Conservation (phyloP, 2,113 vertebrate genomes). For the Tretioscincus oriximinensis region DNA sequence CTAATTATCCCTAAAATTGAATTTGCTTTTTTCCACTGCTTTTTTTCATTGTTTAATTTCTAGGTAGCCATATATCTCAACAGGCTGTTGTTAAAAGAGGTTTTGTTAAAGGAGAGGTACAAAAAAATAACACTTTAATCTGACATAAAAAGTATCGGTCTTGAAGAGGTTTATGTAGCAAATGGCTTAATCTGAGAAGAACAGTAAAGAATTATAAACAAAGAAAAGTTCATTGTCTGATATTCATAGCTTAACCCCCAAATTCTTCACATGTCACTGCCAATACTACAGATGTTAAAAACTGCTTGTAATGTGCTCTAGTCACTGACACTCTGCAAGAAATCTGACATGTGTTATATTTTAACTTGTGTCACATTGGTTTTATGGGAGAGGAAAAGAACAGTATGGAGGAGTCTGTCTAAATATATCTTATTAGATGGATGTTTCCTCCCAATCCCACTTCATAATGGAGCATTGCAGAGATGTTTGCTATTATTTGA, state of each 20-base stretch:
- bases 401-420: background rate
- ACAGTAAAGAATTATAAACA: background rate
- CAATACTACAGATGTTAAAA: constrained; percentile 5
- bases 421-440: background rate
- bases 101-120: too few species aligned
- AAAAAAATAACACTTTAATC: too few species aligned
- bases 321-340: constrained; percentile 3
- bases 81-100: too few species aligned
- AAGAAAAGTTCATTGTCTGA: background rate
- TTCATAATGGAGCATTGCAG: background rate
- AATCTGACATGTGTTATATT: constrained; percentile 9
- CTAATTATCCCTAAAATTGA: too few species aligned
- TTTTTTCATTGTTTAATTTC: too few species aligned
- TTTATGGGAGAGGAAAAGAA: background rate
- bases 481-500: background rate
- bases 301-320: background rate
- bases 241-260: background rate
- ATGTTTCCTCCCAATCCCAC: background rate
- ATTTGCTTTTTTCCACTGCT: too few species aligned
- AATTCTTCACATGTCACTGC: background rate
- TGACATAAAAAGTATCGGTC: too few species aligned
- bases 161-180: background rate
- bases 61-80: too few species aligned
- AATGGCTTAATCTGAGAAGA: background rate
- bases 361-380: background rate